A percentile compares a stretch with the other conserved stretches of the same genome.
Conservation (phyloP, 2,797 vertebrate genomes). For the Melanotaenia parkinsoni region DNA sequence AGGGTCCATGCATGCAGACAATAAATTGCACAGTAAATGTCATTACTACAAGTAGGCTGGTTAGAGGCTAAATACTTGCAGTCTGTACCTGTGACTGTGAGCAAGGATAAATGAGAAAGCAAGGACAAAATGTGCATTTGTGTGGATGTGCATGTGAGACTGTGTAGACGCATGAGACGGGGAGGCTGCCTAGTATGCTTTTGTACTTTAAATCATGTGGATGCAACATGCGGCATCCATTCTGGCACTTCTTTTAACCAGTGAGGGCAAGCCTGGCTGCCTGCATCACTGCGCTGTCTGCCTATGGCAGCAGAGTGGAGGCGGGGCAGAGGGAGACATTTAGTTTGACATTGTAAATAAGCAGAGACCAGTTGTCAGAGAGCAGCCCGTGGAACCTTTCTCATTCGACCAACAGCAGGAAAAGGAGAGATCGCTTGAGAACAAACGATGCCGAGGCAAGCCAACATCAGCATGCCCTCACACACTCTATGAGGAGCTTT, state of each 20-base stretch:
- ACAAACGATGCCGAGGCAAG: slow-evolving; percentile 75
- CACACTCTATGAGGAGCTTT: slow-evolving; percentile 53
- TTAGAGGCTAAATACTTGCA: slow-evolving; percentile 49
- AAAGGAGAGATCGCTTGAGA: slow-evolving; percentile 59
- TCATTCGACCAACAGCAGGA: slow-evolving; percentile 71
- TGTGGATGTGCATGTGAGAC: slow-evolving; percentile 64
- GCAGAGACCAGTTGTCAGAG: slow-evolving; percentile 86
- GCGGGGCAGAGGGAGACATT: slow-evolving; percentile 83
- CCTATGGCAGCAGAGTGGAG: slow-evolving; percentile 72
- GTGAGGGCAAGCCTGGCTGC: slow-evolving; percentile 53
- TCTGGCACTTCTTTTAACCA: slow-evolving; percentile 74
- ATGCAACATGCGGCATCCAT: slow-evolving; percentile 83
- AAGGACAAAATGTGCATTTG: slow-evolving; percentile 72
- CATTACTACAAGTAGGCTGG: slow-evolving; percentile 39
- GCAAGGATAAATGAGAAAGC: slow-evolving; percentile 72
- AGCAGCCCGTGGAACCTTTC: slow-evolving; percentile 80
- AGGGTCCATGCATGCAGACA: slow-evolving; percentile 18
- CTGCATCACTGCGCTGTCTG: slow-evolving; percentile 70
- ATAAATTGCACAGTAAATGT: slow-evolving; percentile 26
- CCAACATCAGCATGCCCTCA: slow-evolving; percentile 40
- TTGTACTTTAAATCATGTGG: slow-evolving; percentile 88
- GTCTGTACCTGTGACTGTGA: slow-evolving; percentile 59
- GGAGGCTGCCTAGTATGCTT: slow-evolving; percentile 78
- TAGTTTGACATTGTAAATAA: slow-evolving; percentile 92
- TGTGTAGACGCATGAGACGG: slow-evolving; percentile 74